Conservation (phyloP, 2,113 vertebrate genomes). For the Sinocyclocheilus maitianheensis region DNA sequence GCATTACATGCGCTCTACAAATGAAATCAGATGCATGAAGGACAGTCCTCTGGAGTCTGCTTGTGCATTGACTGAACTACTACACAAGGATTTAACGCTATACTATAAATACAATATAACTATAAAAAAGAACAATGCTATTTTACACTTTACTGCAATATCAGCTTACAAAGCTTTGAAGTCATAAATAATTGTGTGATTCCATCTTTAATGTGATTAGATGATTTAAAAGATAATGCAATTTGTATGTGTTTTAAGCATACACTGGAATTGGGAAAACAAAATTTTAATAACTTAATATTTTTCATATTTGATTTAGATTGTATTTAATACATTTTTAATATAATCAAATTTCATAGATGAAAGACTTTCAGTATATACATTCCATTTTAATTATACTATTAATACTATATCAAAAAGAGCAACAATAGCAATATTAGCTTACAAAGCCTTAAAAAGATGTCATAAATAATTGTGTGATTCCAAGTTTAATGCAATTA, state of each 20-base stretch:
- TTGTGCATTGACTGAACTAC: not conserved
- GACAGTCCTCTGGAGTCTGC: not conserved
- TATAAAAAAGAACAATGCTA: not conserved
- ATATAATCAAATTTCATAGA: too few species aligned
- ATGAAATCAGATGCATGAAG: not conserved
- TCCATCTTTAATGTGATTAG: not conserved
- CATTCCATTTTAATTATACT: too few species aligned
- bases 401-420: too few species aligned
- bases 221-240: too few species aligned
- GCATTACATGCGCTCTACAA: not conserved
- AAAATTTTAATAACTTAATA: too few species aligned
- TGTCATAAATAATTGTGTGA: too few species aligned
- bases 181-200: not conserved
- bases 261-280: not conserved
- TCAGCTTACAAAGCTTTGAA: not conserved
- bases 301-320: too few species aligned
- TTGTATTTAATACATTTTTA: too few species aligned
- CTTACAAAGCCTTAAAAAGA: too few species aligned
- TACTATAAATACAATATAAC: not conserved
- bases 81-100: not conserved
- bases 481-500: too few species aligned
- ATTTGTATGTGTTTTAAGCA: not conserved
- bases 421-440: too few species aligned
- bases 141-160: not conserved
- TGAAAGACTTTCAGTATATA: too few species aligned